Conservation (phyloP, 2,797 vertebrate genomes). For the Danio tinwini region DNA sequence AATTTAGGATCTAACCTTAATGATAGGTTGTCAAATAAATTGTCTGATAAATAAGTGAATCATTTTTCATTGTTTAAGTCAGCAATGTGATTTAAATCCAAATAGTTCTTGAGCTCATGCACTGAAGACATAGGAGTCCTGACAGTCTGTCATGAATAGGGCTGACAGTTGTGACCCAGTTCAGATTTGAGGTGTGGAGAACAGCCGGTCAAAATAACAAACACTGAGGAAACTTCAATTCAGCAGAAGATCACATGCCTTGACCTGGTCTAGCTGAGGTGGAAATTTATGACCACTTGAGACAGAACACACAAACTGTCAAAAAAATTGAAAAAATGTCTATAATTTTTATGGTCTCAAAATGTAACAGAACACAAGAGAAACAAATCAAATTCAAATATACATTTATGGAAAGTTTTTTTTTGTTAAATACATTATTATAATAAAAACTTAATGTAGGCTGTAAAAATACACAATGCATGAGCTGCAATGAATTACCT, state of each 20-base stretch:
- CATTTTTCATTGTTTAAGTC: neutral
- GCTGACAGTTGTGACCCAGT: slow-evolving; percentile 1
- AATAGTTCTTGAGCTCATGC: neutral
- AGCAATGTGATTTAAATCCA: neutral
- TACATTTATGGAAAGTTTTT: neutral
- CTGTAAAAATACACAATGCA: no score
- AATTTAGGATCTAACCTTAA: neutral
- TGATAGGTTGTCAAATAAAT: neutral
- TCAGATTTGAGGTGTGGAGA: neutral
- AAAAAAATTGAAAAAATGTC: no score
- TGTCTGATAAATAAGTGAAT: neutral
- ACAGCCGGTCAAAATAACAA: neutral
- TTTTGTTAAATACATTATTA: no score
- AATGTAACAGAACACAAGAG: neutral
- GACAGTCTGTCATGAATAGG: neutral
- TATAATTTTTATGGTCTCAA: neutral
- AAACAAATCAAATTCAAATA: neutral
- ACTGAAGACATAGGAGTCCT: slow-evolving; percentile 3
- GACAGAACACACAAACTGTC: neutral
- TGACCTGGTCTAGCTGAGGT: slow-evolving; percentile 11
- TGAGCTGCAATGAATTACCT: no score
- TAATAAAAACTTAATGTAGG: no score
- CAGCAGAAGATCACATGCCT: neutral
- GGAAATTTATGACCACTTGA: slow-evolving; percentile 12
- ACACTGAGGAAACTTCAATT: neutral